These are phyloP conservation scores for Ciconia nigra DNA, from an alignment of 2,797 vertebrate species.

Conservation along the genomic window DNA sequence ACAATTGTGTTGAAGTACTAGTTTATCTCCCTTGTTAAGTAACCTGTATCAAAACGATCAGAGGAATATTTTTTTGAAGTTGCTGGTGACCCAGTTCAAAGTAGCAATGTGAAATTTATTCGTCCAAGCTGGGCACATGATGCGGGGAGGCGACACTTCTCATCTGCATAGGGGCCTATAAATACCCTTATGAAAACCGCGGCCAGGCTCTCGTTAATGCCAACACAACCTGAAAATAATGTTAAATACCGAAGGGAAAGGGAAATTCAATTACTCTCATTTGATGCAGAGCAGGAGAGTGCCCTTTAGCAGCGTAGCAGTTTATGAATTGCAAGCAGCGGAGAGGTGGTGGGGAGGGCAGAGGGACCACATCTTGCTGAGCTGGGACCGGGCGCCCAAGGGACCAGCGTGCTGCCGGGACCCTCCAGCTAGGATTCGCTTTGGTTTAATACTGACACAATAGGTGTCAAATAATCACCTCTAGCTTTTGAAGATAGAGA, in stretches of 20 bases:
- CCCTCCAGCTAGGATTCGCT: neutral
- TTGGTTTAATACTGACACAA: neutral
- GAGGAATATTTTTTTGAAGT: conserved; percentile 55
- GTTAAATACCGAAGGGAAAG: conserved; percentile 42
- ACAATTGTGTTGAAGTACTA: conserved; percentile 9
- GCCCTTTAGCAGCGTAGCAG: neutral
- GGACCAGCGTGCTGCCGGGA: neutral
- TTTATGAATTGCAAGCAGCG: neutral
- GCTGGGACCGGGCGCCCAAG: neutral
- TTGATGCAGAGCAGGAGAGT: conserved; percentile 29
- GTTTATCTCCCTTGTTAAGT: conserved; percentile 66
- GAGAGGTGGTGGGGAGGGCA: neutral
- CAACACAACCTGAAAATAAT: conserved; percentile 34
- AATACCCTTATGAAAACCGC: conserved; percentile 20
- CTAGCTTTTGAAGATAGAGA: neutral
- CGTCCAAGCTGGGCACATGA: neutral
- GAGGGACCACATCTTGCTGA: neutral
- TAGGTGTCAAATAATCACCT: neutral
- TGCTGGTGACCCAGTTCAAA: conserved; percentile 70
- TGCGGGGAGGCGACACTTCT: neutral
- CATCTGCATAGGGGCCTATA: conserved; percentile 34
- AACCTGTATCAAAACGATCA: conserved; percentile 65
- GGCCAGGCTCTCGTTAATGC: neutral
- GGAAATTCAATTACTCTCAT: conserved; percentile 56
- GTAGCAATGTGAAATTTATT: conserved; percentile 57